A percentile compares a stretch with the other conserved stretches of the same genome.
Conservation (phyloP, 2,113 vertebrate genomes). For the Origma solitaria region DNA sequence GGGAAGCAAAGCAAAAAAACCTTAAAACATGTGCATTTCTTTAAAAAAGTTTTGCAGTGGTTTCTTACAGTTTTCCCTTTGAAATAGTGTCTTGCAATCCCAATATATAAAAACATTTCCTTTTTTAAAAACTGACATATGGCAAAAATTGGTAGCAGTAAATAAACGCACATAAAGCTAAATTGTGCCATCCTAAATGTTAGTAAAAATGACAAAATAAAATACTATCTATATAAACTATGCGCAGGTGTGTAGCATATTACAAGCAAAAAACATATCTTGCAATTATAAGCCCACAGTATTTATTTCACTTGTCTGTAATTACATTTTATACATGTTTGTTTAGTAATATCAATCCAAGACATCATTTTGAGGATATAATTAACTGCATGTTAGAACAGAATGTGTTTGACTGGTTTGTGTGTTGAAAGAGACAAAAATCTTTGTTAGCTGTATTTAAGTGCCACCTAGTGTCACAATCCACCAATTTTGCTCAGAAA, state of each 20-base stretch:
- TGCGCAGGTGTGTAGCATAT: slow-evolving; percentile 52
- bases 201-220: slow-evolving; percentile 73
- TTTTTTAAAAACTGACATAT: slow-evolving; percentile 49
- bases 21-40: neutral
- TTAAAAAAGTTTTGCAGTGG: neutral
- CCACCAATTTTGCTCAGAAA: slow-evolving; percentile 28
- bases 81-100: neutral
- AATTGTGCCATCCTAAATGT: slow-evolving; percentile 51
- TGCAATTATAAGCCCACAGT: slow-evolving; percentile 58
- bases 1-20: neutral
- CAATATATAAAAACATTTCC: neutral
- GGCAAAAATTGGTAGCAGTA: slow-evolving; percentile 63
- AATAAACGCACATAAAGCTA: slow-evolving; percentile 60
- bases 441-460: slow-evolving; percentile 72
- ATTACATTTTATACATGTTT: slow-evolving; percentile 71
- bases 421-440: neutral
- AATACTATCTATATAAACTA: slow-evolving; percentile 59
- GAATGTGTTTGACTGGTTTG: slow-evolving; percentile 47
- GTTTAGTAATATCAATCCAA: slow-evolving; percentile 70
- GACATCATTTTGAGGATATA: slow-evolving; percentile 68
- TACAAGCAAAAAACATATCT: slow-evolving; percentile 56
- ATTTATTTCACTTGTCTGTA: slow-evolving; percentile 67
- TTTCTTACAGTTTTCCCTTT: neutral
- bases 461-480: slow-evolving; percentile 77
- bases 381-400: slow-evolving; percentile 67